Evolutionary conservation across 2,888 invertebrate genomes (phyloP), one percentile per base, ranked within the genome.

Genomic region (Crossocerus cetratus): DNA sequence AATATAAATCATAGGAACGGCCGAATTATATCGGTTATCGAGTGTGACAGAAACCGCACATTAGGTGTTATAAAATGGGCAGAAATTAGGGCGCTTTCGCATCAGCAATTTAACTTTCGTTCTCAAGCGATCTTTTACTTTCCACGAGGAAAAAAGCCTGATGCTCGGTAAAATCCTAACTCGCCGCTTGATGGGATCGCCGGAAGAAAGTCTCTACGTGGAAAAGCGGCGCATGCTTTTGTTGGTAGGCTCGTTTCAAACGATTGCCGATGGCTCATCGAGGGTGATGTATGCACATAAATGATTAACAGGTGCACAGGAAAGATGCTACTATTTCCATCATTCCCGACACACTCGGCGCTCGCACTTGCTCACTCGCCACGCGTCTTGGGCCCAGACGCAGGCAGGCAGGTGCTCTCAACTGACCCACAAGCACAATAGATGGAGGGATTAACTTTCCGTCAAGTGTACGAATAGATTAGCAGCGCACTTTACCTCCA

Each of bases 81-180:
- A 60, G 43, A 58, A 55, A 60, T 60, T 56, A 42, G 55, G 16
- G 23, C 21, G 14, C 22, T 49, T 49, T 49, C 49, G 13, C 11
- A 16, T 14, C 49, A 16, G 16, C 16, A 32, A 8, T 32, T 32
- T 32, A 32, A 32, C 32, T 32, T 11, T 32, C 32, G 11, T 32
- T 32, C 32, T 32, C 11, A 11, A 32, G 3, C 32, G 8, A 32
- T 32, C 32, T 32, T 32, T 11, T 32, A 32, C 32, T 32, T 32
- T 32, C 32, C 32, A 32, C 32, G 8, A 32, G n/a, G n/a, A 32
- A 32, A 32, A 32, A 32, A 8, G 23, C 23, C 32, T 32, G 8
- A 32, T 32, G 32, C 32, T 32, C 32, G 32, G 11, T 32, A 32
- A 32, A 32, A 32, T 32, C 32, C 8, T 32, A 32, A 32, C 32